Base-by-base conservation (phyloP, 2,113 vertebrate genomes). In the Shinisaurus crocodilurus region DNA sequence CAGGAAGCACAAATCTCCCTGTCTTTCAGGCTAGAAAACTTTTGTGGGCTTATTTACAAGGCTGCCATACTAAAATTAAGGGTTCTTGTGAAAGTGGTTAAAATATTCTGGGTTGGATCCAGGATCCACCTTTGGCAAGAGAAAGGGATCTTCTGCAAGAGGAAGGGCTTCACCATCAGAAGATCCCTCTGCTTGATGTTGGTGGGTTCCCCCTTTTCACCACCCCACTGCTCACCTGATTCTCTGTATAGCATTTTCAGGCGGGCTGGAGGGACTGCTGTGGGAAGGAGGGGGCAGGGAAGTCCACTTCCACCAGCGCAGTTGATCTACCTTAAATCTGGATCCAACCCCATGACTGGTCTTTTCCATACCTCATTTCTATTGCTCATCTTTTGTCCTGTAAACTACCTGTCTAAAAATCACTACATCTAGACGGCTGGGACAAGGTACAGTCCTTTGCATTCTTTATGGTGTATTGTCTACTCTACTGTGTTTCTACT, bases 381-480 rank as follows among this genome's bases (percentile, higher is more conserved):
- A 2, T 91, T 12, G 65, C 27, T 86, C 67, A 74, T 88, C 82
- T 81, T 63, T 83, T 90, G 67, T 81, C 67, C 83, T 43, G 20
- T 76, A 90, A 90, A 88, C 25, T 60, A 82, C 37, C 4, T 75
- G 77, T 54, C 43, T 91, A 13, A 92, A 69, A 79, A 80, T 70
- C 90, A 9, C 37, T 0, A 54, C 50, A 54, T 43, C 29, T 77
- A 65, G 82, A 74, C 83, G 90, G 86, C 88, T 88, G 67, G 60
- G 43, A 91, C 60, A 0, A 0, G 89, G 84, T 40, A 85, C 60
- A 79, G 86, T 13, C 84, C 76, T 89, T 76, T 67, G 60, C 74
- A 13, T 87, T n/a, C 90, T 93, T 1, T 69, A 92, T 82, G 32
- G n/a, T 29, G 90, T 12, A 43, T 1, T 50, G 32, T 85, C 63